Conservation (phyloP, 1,140 invertebrate species). For the Caerostris extrusa region DNA sequence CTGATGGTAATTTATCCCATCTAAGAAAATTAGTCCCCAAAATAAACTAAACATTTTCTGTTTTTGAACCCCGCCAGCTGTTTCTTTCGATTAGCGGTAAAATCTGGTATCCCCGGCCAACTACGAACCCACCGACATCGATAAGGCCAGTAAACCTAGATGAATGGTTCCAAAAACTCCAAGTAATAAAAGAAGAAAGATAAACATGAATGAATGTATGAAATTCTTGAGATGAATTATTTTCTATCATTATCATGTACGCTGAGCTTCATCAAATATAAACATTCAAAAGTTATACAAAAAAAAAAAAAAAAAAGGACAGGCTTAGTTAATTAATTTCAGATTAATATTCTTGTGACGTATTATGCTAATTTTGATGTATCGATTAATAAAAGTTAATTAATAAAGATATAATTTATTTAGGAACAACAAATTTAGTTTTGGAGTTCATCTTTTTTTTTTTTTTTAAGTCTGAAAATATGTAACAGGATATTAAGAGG, state of each 20-base stretch:
- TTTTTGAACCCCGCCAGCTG: conserved; percentile 5
- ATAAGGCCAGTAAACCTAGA: conserved; percentile 27
- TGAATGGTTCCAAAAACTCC: not conserved
- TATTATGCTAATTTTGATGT: not conserved
- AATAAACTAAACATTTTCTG: not conserved
- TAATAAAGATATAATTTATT: not conserved
- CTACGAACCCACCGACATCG: not conserved
- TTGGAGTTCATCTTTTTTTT: too few species aligned
- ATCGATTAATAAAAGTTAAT: not conserved
- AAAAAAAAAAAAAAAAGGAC: not conserved
- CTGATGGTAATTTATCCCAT: too few species aligned
- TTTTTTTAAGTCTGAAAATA: too few species aligned
- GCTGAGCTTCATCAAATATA: not conserved
- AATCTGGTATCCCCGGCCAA: not conserved
- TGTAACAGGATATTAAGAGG: too few species aligned
- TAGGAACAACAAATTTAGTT: too few species aligned
- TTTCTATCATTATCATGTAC: not conserved
- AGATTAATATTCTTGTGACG: not conserved
- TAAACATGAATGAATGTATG: conserved; percentile 34
- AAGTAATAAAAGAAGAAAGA: conserved; percentile 4
- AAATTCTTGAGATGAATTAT: not conserved
- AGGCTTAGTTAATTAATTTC: not conserved
- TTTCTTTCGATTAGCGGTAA: not conserved
- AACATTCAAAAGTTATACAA: not conserved
- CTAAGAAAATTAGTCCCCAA: not conserved